These are phyloP conservation scores for Fragum whitleyi DNA, from an alignment of 2,888 invertebrate species.

Conservation along the genomic window DNA sequence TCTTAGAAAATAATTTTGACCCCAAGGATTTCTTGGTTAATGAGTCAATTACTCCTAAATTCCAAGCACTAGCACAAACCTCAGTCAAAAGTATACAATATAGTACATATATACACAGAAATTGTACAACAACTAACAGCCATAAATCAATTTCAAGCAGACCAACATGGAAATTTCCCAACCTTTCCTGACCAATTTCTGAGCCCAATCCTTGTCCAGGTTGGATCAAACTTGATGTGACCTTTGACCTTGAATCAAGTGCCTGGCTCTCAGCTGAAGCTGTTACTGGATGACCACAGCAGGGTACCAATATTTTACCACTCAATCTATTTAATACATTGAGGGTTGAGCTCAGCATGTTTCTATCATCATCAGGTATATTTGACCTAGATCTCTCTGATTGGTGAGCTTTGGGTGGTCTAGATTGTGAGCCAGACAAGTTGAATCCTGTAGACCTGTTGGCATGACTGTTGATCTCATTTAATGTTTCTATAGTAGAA, in stretches of 20 bases:
- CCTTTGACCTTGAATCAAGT: conserved; percentile 5
- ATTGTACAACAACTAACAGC: background rate
- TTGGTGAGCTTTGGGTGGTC: conserved; percentile 8
- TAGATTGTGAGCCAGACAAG: background rate
- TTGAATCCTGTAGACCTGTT: background rate
- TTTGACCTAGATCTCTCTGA: background rate
- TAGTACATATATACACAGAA: no score
- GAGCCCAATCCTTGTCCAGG: background rate
- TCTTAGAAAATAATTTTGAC: no score
- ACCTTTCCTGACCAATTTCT: background rate
- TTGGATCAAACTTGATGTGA: background rate
- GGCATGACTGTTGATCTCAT: conserved; percentile 59
- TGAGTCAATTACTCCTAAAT: no score
- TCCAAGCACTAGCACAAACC: no score
- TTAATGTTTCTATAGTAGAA: conserved; percentile 70
- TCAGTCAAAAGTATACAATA: no score
- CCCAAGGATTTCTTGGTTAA: no score
- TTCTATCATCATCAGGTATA: background rate
- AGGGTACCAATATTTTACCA: conserved; percentile 9
- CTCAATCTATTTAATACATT: conserved; percentile 7
- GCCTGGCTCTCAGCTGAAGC: background rate
- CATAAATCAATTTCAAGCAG: background rate
- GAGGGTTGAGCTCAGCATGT: conserved; percentile 13
- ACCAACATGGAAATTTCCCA: background rate
- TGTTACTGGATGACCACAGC: conserved; percentile 11